Percentiles rank a stretch among this genome's conserved stretches.
Conservation (phyloP, 2,113 vertebrate genomes). For the Lynx canadensis region DNA sequence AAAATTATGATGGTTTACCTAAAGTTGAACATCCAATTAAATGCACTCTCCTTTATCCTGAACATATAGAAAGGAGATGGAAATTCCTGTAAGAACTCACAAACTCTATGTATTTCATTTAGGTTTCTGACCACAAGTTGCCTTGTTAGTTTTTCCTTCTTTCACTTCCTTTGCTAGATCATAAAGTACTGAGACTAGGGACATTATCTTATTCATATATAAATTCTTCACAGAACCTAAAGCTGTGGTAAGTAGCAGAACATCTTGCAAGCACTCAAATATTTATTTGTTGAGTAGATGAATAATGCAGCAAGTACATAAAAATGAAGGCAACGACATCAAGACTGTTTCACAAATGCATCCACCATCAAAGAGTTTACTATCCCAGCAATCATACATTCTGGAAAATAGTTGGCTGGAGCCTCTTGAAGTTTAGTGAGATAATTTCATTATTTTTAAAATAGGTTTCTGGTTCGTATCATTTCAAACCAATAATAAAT, state of each 20-base stretch:
- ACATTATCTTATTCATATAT: neutral
- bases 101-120: neutral
- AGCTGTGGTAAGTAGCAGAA: neutral
- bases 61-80: neutral
- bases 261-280: conserved; percentile 59
- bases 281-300: conserved; percentile 60
- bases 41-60: neutral
- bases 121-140: neutral
- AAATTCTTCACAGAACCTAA: conserved; percentile 24
- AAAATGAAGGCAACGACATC: conserved; percentile 19
- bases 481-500: conserved; percentile 1
- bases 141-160: neutral
- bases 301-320: conserved; percentile 55
- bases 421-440: neutral
- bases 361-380: conserved; percentile 16
- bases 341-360: conserved; percentile 10
- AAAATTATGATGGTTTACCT: neutral
- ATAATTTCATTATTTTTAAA: neutral
- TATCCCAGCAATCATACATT: neutral
- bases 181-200: neutral
- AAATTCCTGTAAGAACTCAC: neutral
- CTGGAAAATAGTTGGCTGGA: neutral
- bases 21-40: neutral
- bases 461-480: neutral
- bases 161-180: neutral